Percentiles rank a stretch among this genome's conserved stretches.
phyloP scores from a whole-genome alignment of 2,888 invertebrate genomes.

The Apamea anceps region DNA sequence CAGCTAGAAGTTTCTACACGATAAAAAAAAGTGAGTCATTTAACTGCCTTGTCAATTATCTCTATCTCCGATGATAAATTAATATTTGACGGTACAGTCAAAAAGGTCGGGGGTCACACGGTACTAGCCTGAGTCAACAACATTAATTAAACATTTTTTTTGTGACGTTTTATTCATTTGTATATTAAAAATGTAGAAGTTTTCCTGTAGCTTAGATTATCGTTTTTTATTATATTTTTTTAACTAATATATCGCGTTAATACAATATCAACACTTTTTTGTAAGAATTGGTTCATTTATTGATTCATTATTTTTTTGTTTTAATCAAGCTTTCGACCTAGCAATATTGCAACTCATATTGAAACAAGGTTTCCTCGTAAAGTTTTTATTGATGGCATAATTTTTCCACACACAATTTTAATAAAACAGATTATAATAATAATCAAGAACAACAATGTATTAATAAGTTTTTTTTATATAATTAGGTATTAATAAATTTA shows the following conservation, averaged over 20 bases:
- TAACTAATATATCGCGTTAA: background rate
- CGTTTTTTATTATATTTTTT: background rate
- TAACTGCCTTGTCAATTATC: background rate
- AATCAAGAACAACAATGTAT: too few relatives aligned
- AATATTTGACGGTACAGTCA: background rate
- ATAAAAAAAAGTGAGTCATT: conserved; percentile 18
- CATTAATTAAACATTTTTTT: too few relatives aligned
- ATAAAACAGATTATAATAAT: too few relatives aligned
- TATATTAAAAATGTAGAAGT: background rate
- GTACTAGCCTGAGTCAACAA: background rate
- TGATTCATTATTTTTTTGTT: too few relatives aligned
- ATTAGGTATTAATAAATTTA: too few relatives aligned
- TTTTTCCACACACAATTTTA: background rate
- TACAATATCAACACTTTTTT: background rate
- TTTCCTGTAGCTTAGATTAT: background rate
- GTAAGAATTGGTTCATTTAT: too few relatives aligned
- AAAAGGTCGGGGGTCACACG: background rate
- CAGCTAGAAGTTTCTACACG: background rate
- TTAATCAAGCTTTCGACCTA: too few relatives aligned
- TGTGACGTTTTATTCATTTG: too few relatives aligned
- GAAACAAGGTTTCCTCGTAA: background rate
- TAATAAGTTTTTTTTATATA: too few relatives aligned
- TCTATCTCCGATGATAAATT: background rate
- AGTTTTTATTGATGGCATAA: too few relatives aligned
- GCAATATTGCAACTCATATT: background rate